phyloP scores from a whole-genome alignment of 2,113 vertebrate species.

The Psammodynastes pulverulentus region DNA sequence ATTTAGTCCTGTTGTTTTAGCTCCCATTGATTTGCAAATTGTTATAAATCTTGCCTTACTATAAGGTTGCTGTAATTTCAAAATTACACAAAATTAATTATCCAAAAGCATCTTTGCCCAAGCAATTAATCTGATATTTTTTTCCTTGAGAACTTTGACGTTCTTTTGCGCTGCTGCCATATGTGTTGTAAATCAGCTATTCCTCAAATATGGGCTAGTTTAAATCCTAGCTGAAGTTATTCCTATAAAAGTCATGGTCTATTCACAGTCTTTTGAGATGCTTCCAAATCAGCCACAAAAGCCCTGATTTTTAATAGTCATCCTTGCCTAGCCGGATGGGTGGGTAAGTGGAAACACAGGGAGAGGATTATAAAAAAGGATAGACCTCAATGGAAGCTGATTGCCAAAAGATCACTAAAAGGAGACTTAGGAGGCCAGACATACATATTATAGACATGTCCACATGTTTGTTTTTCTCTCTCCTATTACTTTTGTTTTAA shows the following conservation, averaged over 20 bases:
- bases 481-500: not conserved
- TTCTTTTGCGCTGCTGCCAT: not conserved
- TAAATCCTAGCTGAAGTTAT: constrained; percentile 14
- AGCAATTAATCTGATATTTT: not conserved
- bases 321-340: not conserved
- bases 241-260: constrained; percentile 5
- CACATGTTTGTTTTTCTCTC: no score
- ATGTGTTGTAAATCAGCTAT: constrained; percentile 10
- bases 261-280: not conserved
- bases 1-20: not conserved
- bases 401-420: not conserved
- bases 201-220: not conserved
- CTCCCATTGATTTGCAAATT: not conserved
- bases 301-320: not conserved
- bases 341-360: not conserved
- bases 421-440: not conserved
- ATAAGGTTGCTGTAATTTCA: constrained; percentile 19
- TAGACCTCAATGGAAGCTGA: not conserved
- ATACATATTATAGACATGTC: not conserved
- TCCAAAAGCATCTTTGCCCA: not conserved
- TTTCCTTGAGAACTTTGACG: not conserved
- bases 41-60: not conserved
- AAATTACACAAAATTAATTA: not conserved
- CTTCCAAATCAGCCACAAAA: not conserved
- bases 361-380: not conserved